phyloP scores from a whole-genome alignment of 2,797 vertebrate genomes.

The Austrolebias charrua region DNA sequence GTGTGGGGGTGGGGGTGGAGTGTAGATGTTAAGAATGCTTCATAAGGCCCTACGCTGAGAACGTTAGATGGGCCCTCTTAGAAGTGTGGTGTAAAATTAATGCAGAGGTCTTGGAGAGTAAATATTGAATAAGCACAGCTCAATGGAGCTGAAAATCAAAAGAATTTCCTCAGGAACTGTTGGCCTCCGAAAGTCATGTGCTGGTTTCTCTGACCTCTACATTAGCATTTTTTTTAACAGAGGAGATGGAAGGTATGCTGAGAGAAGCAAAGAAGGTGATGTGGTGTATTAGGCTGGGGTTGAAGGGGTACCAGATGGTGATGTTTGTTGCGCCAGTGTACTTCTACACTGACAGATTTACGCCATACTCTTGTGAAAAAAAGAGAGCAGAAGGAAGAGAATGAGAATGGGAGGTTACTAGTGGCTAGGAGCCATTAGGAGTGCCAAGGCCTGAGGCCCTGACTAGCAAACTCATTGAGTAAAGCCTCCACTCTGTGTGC shows the following conservation, averaged over 20 bases:
- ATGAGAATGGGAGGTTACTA: slow-evolving; percentile 57
- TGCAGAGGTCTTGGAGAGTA: slow-evolving; percentile 79
- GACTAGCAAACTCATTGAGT: slow-evolving; percentile 63
- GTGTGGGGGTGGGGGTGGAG: background rate
- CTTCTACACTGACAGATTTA: slow-evolving; percentile 52
- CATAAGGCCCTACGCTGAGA: slow-evolving; percentile 58
- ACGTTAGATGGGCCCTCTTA: slow-evolving; percentile 59
- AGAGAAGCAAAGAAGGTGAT: slow-evolving; percentile 40
- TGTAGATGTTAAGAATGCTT: slow-evolving; percentile 39
- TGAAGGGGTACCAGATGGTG: background rate
- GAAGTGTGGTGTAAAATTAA: slow-evolving; percentile 74
- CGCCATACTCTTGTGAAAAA: slow-evolving; percentile 38
- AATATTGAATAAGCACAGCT: slow-evolving; percentile 81
- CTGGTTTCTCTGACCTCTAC: slow-evolving; percentile 71
- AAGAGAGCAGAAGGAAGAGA: slow-evolving; percentile 32
- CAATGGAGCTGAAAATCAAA: slow-evolving; percentile 77
- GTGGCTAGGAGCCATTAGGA: slow-evolving; percentile 65
- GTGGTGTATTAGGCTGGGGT: slow-evolving; percentile 2
- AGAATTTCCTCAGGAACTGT: slow-evolving; percentile 73
- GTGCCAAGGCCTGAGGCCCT: slow-evolving; percentile 74
- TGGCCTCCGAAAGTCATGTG: slow-evolving; percentile 71
- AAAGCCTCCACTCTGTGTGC: slow-evolving; percentile 73
- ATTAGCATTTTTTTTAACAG: slow-evolving; percentile 81
- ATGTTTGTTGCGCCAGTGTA: slow-evolving; percentile 46
- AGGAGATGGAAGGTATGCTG: slow-evolving; percentile 61